phyloP scores from a whole-genome alignment of 2,113 vertebrate genomes.

The Otus sunia region DNA sequence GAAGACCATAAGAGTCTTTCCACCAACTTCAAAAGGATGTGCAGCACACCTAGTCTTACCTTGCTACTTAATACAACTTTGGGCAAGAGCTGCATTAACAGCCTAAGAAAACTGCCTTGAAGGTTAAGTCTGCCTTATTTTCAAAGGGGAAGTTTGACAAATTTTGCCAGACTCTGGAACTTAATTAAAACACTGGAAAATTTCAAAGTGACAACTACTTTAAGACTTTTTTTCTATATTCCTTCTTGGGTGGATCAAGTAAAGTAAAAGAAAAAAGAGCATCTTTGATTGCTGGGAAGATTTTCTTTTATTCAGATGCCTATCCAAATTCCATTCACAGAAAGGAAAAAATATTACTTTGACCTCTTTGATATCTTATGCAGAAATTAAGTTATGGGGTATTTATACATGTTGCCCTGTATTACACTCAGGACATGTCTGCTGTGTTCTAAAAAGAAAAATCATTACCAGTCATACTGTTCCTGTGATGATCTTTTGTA shows the following conservation, averaged over 20 bases:
- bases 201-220: constrained; percentile 45
- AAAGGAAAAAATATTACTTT: background rate
- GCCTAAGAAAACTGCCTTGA: background rate
- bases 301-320: background rate
- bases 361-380: background rate
- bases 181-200: constrained; percentile 64
- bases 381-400: background rate
- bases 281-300: background rate
- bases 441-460: background rate
- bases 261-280: background rate
- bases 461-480: background rate
- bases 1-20: background rate
- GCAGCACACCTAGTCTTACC: background rate
- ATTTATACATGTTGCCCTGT: background rate
- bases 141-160: background rate
- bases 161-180: constrained; percentile 29
- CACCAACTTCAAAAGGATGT: background rate
- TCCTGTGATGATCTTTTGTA: background rate
- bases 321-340: background rate
- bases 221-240: background rate
- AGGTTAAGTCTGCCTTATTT: background rate
- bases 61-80: background rate
- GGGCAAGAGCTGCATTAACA: background rate
- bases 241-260: background rate
- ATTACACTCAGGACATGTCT: background rate